Evolutionary conservation across 1,140 invertebrate species (phyloP).

Genomic region (Hypsibius dujardini): DNA sequence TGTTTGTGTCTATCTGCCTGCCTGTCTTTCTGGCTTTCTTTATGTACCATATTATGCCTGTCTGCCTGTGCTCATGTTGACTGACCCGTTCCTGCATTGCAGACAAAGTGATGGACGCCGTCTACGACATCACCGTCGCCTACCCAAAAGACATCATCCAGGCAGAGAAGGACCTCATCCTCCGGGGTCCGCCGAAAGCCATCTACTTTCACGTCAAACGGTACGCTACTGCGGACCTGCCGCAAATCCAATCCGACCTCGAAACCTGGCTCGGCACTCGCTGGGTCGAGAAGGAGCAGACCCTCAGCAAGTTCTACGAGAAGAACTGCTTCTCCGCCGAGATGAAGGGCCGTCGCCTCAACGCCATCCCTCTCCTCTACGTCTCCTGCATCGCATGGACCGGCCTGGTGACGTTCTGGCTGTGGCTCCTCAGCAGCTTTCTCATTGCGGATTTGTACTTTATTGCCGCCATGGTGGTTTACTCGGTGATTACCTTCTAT

Average conservation of each 20-base stretch:
- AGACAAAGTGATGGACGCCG: slow-evolving; percentile 44
- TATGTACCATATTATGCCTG: too few species aligned
- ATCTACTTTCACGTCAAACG: slow-evolving; percentile 55
- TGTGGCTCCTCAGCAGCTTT: not conserved
- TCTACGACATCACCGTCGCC: slow-evolving; percentile 60
- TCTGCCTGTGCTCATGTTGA: not conserved
- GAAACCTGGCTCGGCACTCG: slow-evolving; percentile 47
- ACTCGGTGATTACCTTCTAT: not conserved
- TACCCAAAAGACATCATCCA: slow-evolving; percentile 51
- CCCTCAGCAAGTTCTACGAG: slow-evolving; percentile 40
- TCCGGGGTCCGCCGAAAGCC: slow-evolving; percentile 48
- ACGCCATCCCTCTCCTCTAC: not conserved
- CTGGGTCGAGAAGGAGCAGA: slow-evolving; percentile 53
- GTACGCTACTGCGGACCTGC: slow-evolving; percentile 36
- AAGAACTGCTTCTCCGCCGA: not conserved
- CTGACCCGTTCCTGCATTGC: slow-evolving; percentile 24
- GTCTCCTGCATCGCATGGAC: not conserved
- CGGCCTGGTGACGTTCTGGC: not conserved
- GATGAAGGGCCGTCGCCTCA: not conserved
- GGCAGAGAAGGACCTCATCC: slow-evolving; percentile 46
- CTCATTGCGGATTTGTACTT: not conserved
- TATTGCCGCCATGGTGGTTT: not conserved
- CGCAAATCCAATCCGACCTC: slow-evolving; percentile 38
- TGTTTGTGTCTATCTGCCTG: too few species aligned
- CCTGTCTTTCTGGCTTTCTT: too few species aligned